Percentiles rank a stretch among this genome's conserved stretches.
phyloP scores from a whole-genome alignment of 2,113 vertebrate species.

The Coryphaenoides rupestris region DNA sequence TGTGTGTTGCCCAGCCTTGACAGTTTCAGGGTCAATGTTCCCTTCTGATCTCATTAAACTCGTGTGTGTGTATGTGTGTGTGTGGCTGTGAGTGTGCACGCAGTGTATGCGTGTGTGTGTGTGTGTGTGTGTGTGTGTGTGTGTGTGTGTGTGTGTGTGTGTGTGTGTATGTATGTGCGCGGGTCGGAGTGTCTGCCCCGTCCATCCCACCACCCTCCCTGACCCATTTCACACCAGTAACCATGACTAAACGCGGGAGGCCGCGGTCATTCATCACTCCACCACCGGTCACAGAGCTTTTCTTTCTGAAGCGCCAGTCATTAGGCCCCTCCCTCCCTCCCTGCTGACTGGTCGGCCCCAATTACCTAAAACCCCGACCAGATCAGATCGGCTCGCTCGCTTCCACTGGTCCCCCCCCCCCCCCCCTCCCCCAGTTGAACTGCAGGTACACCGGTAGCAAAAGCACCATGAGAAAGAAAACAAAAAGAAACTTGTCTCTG shows the following conservation, averaged over 20 bases:
- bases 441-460: too few species aligned
- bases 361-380: too few species aligned
- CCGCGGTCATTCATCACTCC: constrained; percentile 55
- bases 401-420: too few species aligned
- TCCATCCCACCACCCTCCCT: too few species aligned
- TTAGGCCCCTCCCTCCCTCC: too few species aligned
- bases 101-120: constrained; percentile 6
- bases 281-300: background rate
- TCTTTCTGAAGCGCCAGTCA: too few species aligned
- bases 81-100: constrained; percentile 10
- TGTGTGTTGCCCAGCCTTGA: constrained; percentile 12
- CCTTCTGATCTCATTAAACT: constrained; percentile 34
- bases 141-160: background rate
- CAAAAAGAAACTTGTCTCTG: too few species aligned
- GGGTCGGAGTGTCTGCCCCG: constrained; percentile 4
- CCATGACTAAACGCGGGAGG: constrained; percentile 41
- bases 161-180: constrained; percentile 1
- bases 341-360: too few species aligned
- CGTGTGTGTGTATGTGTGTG: background rate
- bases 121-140: background rate
- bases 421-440: too few species aligned
- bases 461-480: too few species aligned
- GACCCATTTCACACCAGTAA: constrained; percentile 16
- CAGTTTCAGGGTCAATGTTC: constrained; percentile 41
- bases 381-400: too few species aligned